Evolutionary conservation across 1,140 invertebrate species (phyloP), one percentile per base, ranked within the genome.

Genomic region (Drosophila triauraria): DNA sequence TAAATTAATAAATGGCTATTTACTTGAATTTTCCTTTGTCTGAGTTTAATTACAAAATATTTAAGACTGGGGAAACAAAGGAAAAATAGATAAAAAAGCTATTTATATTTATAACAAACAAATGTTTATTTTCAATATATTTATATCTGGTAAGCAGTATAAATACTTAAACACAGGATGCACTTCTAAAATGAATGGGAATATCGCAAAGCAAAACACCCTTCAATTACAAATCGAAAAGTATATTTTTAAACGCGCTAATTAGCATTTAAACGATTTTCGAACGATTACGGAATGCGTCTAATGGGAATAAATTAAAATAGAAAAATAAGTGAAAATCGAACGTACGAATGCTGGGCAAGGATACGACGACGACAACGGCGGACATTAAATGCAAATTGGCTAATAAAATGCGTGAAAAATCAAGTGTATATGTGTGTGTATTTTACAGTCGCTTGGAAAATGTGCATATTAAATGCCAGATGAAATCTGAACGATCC

Each of bases 391-490:
- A 47, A 54, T 54, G 32, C 30, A 47, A 70, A 63, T 61, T 57
- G 51, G 32, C 44, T 27, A 72, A 65, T 35, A 23, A 64, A 78
- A 74, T 59, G 62, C 63, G 62, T 42, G 50, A 68, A 61, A 53
- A 53, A 30, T 54, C 38, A 2, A 15, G 23, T 47, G 20, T 35
- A 30, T 32, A 20, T 17, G 13, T 46, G 10, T 63, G 47, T 83
- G 68, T 59, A 17, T 46, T 46, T 90, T 90, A 50, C 67, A 85
- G 81, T 54, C 50, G 59, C 72, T 79, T 70, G 81, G 78, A 90
- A 90, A 85, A 90, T 90, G 85, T 90, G 85, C 78, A 81, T 88
- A 84, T 72, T 78, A 81, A 88, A 81, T 57, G 81, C 48, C 74
- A 63, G 69, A 56, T 59, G 69, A 50, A 72, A 74, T 78, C 71